Evolutionary conservation across 2,113 vertebrate genomes (phyloP).

Genomic region (Gulo gulo): DNA sequence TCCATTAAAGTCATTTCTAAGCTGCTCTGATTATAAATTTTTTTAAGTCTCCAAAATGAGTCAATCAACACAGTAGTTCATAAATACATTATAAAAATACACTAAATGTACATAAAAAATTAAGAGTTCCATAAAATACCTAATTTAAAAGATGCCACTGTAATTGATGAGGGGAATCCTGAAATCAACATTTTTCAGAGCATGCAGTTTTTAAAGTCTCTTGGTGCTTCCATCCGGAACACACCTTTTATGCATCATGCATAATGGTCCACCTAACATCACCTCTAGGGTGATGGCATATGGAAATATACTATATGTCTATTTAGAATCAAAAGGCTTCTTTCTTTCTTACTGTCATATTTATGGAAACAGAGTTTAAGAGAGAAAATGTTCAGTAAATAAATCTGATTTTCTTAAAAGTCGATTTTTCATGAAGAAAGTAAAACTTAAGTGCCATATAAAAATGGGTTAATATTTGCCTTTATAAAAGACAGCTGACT

Average conservation of each 20-base stretch:
- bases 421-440: neutral
- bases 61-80: conserved; percentile 17
- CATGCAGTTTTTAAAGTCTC: neutral
- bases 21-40: conserved; percentile 38
- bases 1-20: conserved; percentile 47
- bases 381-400: neutral
- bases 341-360: neutral
- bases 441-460: neutral
- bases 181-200: neutral
- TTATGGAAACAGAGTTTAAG: neutral
- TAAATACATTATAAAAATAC: conserved; percentile 30
- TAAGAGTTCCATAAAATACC: conserved; percentile 1
- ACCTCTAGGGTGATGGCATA: neutral
- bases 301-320: neutral
- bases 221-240: neutral
- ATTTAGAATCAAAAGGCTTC: neutral
- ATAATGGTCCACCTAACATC: neutral
- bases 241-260: neutral
- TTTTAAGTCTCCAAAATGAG: conserved; percentile 16
- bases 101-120: neutral
- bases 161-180: neutral
- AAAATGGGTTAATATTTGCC: neutral
- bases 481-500: neutral
- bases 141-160: neutral
- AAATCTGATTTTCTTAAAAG: neutral